A percentile compares a stretch with the other conserved stretches of the same genome.
Evolutionary conservation across 2,797 vertebrate species (phyloP).

Genomic region (Chiroxiphia lanceolata): DNA sequence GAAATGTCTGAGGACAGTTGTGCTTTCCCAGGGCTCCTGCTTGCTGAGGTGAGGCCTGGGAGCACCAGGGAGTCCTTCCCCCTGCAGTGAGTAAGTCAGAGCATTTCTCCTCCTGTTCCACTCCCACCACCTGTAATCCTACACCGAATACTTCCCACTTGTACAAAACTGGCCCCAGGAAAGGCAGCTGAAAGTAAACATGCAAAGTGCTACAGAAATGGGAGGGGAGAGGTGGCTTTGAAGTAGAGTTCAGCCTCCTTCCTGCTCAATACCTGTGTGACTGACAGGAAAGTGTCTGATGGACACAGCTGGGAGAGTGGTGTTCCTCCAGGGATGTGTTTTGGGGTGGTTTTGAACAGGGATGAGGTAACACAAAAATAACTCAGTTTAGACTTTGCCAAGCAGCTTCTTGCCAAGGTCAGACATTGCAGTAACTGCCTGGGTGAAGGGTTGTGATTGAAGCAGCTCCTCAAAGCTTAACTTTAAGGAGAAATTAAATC

Average conservation of each 20-base stretch:
- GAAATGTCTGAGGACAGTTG: neutral
- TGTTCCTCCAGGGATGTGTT: neutral
- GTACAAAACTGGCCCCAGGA: neutral
- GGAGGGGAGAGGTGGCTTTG: neutral
- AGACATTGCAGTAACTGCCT: neutral
- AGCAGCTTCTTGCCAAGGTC: neutral
- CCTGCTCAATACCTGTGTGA: fast-evolving
- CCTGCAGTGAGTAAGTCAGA: neutral
- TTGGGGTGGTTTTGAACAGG: neutral
- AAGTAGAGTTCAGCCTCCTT: neutral
- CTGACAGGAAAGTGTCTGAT: neutral
- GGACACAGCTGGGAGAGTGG: neutral
- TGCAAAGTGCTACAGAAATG: neutral
- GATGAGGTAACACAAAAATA: neutral
- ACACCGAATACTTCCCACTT: neutral
- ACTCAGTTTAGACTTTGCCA: neutral
- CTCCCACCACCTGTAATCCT: neutral
- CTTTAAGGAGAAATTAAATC: neutral
- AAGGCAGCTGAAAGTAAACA: neutral
- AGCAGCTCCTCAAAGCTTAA: neutral
- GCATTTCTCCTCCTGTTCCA: neutral
- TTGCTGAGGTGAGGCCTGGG: neutral
- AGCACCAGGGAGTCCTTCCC: neutral
- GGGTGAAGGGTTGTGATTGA: neutral
- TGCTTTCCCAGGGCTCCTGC: neutral